Evolutionary conservation across 2,113 vertebrate genomes (phyloP), one percentile per base, ranked within the genome.

Genomic region (Anolis sagrei): DNA sequence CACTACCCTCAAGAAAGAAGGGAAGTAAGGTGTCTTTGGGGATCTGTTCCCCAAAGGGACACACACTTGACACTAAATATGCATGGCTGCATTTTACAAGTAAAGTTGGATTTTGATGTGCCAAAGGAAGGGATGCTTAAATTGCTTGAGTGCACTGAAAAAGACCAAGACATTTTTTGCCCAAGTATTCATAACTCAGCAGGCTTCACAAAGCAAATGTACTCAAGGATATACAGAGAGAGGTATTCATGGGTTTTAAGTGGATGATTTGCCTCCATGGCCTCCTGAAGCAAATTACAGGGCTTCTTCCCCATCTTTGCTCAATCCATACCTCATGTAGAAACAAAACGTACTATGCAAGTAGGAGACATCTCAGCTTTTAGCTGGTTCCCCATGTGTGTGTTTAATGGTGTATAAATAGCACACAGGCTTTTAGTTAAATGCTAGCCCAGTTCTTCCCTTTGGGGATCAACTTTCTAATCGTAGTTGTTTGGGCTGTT

Each of bases 331-430:
- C 23, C 64, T 36, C 49, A 36, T 72, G 18, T 34, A 29, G 64
- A 49, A 39, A 78, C 16, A 78, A 69, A 58, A 32, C 16, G 36
- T 68, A 69, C 11, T 29, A 34, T 18, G 10, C 3, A 73, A 34
- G 29, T 32, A 23, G 34, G 61, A 27, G 69, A n/a, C 13, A 70
- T 61, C 34, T 34, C 66, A 5, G 74, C 54, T 78, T 87, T 49
- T 29, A 21, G 54, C 66, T 70, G 68, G 74, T 49, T 82, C 39
- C 51, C 36, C 32, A 27, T 29, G 51, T 76, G 58, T 73, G 51
- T 70, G 51, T 14, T 76, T 77, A 76, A 48, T 61, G 64, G 66
- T 72, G 51, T 82, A 82, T 87, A 87, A 82, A 78, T 36, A 87
- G 86, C 74, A 82, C 21, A 21, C 29, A 29, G 68, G 51, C 80